Conservation (phyloP, 2,888 invertebrate genomes). For the Iselma pallidipennis region DNA sequence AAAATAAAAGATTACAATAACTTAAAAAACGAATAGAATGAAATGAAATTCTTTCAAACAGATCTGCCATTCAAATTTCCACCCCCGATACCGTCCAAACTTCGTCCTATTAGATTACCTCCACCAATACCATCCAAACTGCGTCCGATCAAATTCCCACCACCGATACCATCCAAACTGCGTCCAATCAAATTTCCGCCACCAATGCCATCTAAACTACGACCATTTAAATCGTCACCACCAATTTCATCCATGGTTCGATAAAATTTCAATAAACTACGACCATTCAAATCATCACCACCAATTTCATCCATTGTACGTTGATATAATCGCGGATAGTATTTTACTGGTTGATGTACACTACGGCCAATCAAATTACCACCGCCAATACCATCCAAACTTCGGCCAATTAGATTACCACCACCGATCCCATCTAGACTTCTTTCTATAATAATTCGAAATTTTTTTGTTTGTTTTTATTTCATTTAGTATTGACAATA, state of each 20-base stretch:
- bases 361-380: slow-evolving; percentile 25
- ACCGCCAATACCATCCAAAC: slow-evolving; percentile 32
- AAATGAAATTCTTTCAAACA: background rate
- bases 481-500: background rate
- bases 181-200: slow-evolving; percentile 26
- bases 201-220: slow-evolving; percentile 29
- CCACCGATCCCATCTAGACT: slow-evolving; percentile 31
- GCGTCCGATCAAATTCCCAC: slow-evolving; percentile 27
- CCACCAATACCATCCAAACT: slow-evolving; percentile 30
- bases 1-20: background rate
- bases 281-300: slow-evolving; percentile 9
- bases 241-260: slow-evolving; percentile 29
- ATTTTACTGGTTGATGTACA: background rate
- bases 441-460: slow-evolving; percentile 3
- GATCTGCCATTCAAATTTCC: slow-evolving; percentile 25
- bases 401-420: slow-evolving; percentile 27
- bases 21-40: background rate
- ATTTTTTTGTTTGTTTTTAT: background rate
- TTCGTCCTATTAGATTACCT: slow-evolving; percentile 25
- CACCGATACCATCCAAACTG: slow-evolving; percentile 29
- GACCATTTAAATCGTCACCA: slow-evolving; percentile 26
- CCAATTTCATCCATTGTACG: slow-evolving; percentile 5
- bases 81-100: slow-evolving; percentile 29
- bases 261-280: slow-evolving; percentile 4
- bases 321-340: background rate